Evolutionary conservation across 2,888 invertebrate genomes (phyloP).

Genomic region (Fragum sueziense): DNA sequence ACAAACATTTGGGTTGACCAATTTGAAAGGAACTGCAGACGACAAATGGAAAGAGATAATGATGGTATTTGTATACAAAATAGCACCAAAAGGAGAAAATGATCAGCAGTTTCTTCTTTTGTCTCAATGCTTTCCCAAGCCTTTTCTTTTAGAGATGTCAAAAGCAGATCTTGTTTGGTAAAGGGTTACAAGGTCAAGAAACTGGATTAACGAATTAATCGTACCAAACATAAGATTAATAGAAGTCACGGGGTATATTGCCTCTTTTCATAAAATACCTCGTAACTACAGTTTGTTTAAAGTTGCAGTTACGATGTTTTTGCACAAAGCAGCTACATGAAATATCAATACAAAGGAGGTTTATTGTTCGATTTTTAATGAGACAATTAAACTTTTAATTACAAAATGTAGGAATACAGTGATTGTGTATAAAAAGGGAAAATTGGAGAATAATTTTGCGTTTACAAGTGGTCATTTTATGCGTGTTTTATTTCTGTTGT

Average conservation of each 20-base stretch:
- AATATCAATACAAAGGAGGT: not conserved
- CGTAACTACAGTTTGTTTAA: too few species aligned
- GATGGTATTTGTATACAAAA: not conserved
- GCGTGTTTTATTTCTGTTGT: too few species aligned
- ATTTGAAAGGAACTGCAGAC: not conserved
- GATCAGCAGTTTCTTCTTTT: not conserved
- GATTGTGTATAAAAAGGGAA: too few species aligned
- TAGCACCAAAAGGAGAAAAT: not conserved
- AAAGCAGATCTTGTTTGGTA: too few species aligned
- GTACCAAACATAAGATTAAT: not conserved
- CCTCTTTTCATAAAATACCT: too few species aligned
- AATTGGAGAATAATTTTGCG: too few species aligned
- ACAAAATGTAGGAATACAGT: too few species aligned
- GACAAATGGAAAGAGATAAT: too few species aligned
- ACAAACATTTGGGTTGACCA: not conserved
- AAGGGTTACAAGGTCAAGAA: not conserved
- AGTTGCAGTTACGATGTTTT: too few species aligned
- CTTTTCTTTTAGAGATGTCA: not conserved
- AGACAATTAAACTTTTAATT: not conserved
- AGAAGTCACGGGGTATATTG: not conserved
- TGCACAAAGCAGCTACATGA: too few species aligned
- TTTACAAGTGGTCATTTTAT: too few species aligned
- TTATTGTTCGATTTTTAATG: not conserved
- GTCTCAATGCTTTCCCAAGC: not conserved
- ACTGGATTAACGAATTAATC: not conserved